Evolutionary conservation across 2,113 vertebrate species (phyloP).

Genomic region (Oophaga pumilio): DNA sequence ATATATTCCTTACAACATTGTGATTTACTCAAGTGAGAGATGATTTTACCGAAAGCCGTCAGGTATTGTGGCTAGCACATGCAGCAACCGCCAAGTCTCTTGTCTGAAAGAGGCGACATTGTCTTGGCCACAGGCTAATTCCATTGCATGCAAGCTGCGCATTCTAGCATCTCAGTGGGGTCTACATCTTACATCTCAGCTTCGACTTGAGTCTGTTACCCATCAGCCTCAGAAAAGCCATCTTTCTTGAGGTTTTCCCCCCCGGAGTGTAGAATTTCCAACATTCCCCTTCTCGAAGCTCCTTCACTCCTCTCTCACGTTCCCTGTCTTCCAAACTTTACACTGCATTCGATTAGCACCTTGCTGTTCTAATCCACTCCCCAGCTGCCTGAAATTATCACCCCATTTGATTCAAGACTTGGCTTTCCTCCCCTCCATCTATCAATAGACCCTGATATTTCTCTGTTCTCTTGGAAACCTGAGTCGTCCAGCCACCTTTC

Average conservation of each 20-base stretch:
- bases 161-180: constrained; percentile 33
- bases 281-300: constrained; percentile 38
- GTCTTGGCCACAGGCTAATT: constrained; percentile 26
- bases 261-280: constrained; percentile 42
- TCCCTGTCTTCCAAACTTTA: constrained; percentile 54
- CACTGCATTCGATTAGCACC: constrained; percentile 58
- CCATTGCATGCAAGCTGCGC: constrained; percentile 27
- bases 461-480: constrained; percentile 40
- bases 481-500: constrained; percentile 41
- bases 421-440: constrained; percentile 50
- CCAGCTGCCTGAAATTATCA: constrained; percentile 59
- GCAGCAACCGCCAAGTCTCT: neutral
- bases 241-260: constrained; percentile 48
- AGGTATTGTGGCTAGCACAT: constrained; percentile 13
- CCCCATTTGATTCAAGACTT: constrained; percentile 58
- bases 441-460: constrained; percentile 55
- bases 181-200: constrained; percentile 17
- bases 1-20: neutral
- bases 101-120: neutral
- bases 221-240: constrained; percentile 52
- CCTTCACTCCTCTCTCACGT: constrained; percentile 51
- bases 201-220: constrained; percentile 50
- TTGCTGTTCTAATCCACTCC: constrained; percentile 58
- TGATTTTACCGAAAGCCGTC: neutral
- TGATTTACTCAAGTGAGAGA: neutral